These are phyloP conservation scores for Platichthys stellatus DNA, from an alignment of 2,113 vertebrate species.

Conservation along the genomic window DNA sequence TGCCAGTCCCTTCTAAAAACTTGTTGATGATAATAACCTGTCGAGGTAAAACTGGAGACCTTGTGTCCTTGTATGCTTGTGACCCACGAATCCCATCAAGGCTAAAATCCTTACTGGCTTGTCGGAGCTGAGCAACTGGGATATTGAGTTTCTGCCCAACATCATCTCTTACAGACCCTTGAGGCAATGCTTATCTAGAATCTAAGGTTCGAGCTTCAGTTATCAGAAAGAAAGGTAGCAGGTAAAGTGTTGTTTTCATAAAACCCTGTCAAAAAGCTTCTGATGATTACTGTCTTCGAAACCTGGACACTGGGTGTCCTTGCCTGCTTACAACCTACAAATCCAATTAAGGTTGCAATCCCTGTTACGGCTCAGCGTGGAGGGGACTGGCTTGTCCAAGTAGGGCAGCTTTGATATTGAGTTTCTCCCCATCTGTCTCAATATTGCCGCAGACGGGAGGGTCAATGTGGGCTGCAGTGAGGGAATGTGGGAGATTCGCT, in stretches of 20 bases:
- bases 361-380: conserved; percentile 40
- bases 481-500: conserved; percentile 52
- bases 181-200: neutral
- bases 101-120: conserved; percentile 31
- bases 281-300: neutral
- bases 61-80: conserved; percentile 18
- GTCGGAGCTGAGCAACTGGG: conserved; percentile 1
- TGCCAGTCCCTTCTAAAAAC: neutral
- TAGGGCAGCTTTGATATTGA: conserved; percentile 54
- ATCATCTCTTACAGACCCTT: neutral
- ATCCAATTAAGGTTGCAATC: conserved; percentile 57
- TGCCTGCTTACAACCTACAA: conserved; percentile 41
- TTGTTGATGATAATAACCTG: neutral
- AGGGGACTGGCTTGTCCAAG: conserved; percentile 32
- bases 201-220: neutral
- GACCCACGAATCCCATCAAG: conserved; percentile 56
- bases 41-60: neutral
- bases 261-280: neutral
- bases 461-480: conserved; percentile 40
- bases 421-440: conserved; percentile 60
- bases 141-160: conserved; percentile 52
- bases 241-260: too few relatives aligned
- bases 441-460: conserved; percentile 18
- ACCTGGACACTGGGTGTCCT: conserved; percentile 32
- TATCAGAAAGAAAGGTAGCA: neutral